Base-by-base conservation (phyloP, 2,113 vertebrate species). In the Drymodes brunneopygia region DNA sequence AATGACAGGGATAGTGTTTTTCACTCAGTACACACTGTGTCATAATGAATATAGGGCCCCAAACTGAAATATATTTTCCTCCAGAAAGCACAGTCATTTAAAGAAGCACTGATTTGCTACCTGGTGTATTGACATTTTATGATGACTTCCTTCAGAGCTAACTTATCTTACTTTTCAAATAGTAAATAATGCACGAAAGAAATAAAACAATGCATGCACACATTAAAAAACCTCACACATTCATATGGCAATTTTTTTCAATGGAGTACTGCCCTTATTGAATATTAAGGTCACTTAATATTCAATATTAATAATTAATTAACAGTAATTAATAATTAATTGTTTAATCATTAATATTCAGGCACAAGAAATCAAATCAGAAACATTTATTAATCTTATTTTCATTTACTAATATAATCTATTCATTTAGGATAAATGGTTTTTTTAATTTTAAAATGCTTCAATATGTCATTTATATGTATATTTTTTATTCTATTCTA, bases 1-100 rank as follows among this genome's bases (percentile, higher is more conserved):
- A 97, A 97, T 97, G 97, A 97, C 2, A 12, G 61, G 95, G 69
- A 90, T 65, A 75, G 64, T 83, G 48, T 92, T 98, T 98, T 98
- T 80, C 24, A 60, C 88, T 96, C 48, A n/a, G 72, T 95, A 94
- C 90, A 60, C 95, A 95, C 71, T 85, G 57, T 95, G 58, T 70
- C 62, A 93, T 97, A 97, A 97, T 96, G 85, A 97, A 97, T 97
- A 94, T 95, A 96, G 38, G 45, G 67, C 31, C 91, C 40, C 18
- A 96, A 95, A 96, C 38, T 45, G 92, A 96, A 97, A 97, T 92
- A 94, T 67, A 94, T 95, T 97, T 97, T 95, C 58, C 50, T 89
- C 25, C 58, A 33, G 57, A 95, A 94, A 93, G 31, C 86, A 65
- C n/a, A 93, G 42, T 95, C 45, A 82, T 95, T 96, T 97, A 95